A percentile compares a stretch with the other conserved stretches of the same genome.
These are phyloP conservation scores for Mobula birostris DNA, from an alignment of 2,113 vertebrate species.

Conservation along the genomic window DNA sequence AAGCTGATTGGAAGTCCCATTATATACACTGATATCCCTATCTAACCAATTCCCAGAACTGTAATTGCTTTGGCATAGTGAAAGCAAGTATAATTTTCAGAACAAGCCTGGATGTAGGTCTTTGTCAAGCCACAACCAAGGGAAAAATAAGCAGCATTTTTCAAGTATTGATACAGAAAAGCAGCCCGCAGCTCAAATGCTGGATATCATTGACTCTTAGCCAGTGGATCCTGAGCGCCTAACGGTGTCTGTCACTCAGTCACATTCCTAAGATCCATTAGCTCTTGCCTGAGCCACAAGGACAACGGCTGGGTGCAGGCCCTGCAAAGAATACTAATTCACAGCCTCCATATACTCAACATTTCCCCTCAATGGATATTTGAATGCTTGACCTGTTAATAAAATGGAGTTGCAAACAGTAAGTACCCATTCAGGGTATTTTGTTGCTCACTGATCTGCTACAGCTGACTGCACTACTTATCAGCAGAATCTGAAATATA, in stretches of 20 bases:
- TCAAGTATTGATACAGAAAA: neutral
- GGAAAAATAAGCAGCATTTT: neutral
- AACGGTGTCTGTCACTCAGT: neutral
- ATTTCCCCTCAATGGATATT: neutral
- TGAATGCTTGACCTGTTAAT: neutral
- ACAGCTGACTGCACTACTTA: neutral
- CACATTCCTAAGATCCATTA: neutral
- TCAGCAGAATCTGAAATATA: neutral
- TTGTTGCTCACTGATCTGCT: neutral
- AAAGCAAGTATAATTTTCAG: neutral
- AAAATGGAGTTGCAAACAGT: neutral
- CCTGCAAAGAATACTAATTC: neutral
- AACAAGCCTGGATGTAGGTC: neutral
- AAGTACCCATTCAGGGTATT: neutral
- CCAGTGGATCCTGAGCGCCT: neutral
- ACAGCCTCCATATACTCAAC: neutral
- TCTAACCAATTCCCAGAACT: constrained; percentile 7
- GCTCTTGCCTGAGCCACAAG: neutral
- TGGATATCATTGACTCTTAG: neutral
- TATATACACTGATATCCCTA: neutral
- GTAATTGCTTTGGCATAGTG: neutral
- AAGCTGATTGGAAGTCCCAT: constrained; percentile 13
- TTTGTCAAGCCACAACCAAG: neutral
- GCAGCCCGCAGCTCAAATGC: neutral
- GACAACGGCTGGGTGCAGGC: neutral